Evolutionary conservation across 2,113 vertebrate species (phyloP), one percentile per base, ranked within the genome.

Genomic region (Phoxinus phoxinus): DNA sequence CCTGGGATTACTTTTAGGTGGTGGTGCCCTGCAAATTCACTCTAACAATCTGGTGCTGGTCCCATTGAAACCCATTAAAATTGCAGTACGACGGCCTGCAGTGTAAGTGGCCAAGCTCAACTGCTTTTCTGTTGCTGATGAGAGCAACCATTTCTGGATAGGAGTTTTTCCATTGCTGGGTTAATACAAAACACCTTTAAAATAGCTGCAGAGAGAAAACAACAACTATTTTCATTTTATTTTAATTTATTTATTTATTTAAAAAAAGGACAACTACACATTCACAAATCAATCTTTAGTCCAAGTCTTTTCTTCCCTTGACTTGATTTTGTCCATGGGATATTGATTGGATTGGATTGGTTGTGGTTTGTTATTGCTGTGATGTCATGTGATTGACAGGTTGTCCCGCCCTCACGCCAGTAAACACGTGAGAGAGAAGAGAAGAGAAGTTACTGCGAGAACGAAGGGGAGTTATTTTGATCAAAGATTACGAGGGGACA

Each of bases 41-140:
- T 86, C 81, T 84, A 78, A 81, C 85, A 82, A 75, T 41, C 86
- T 79, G 85, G 53, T 81, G 69, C 63, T 58, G 48, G 61, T 87
- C 86, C 83, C 80, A 80, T 83, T 80, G 87, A 83, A 85, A 85
- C 79, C 63, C 83, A 85, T 87, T 87, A 89, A 89, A 88, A 84
- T 53, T 71, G 85, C 73, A 72, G 30, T 83, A 83, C 8, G 77
- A 79, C 46, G 10, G 75, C 41, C 81, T 67, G 65, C 46, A 25
- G 41, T 59, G 67, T 59, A 72, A 74, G 81, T 67, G 69, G 78
- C 82, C 53, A 56, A 53, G 41, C 63, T 83, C 32, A 83, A 72
- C 79, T 32, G 65, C 65, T 72, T 63, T 69, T 35, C 81, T 37
- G 65, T 19, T 23, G 65, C 63, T 83, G 65, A 82, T 69, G 25